Evolutionary conservation across 2,888 invertebrate species (phyloP), one percentile per base, ranked within the genome.

Genomic region (Melanchra persicariae): DNA sequence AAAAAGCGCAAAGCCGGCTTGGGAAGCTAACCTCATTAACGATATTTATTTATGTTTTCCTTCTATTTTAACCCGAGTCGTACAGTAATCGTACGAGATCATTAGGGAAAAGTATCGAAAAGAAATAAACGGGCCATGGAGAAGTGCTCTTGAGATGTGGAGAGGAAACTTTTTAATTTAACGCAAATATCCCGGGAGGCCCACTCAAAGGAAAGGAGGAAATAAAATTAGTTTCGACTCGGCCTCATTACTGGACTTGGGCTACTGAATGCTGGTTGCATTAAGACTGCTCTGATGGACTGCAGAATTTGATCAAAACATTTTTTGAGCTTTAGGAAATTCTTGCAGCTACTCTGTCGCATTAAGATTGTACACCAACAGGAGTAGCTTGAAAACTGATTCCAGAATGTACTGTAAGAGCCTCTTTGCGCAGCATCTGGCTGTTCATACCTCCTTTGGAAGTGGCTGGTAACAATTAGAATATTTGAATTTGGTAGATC

Each of bases 111-210:
- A 90, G 89, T 90, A 92, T 89, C 88, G 88, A 86, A 89, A 89
- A 69, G 85, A 87, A 91, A 91, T 89, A 88, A 91, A 89, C 86
- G 85, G 86, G 82, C 85, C 85, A 84, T 82, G 82, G 78, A 72
- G 83, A 76, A 88, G 89, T 83, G 74, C 87, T 88, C 90, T 91
- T 81, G 87, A 90, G 89, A 89, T 87, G 86, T 83, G 85, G 82
- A 88, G 85, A 82, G 85, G 87, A 91, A 94, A 93, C 90, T 94
- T 94, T 94, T 94, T 92, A 93, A 93, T 93, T 93, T 89, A 92
- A 93, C 87, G 90, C 90, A 91, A 93, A 93, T 91, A 92, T 92
- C 89, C 87, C 87, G 90, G 90, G 90, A 90, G 90, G 85, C 86
- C 75, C 82, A 85, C 88, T 91, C 91, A 92, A 93, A 93, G 90